phyloP scores from a whole-genome alignment of 2,888 invertebrate genomes.

The Bombylius discolor region DNA sequence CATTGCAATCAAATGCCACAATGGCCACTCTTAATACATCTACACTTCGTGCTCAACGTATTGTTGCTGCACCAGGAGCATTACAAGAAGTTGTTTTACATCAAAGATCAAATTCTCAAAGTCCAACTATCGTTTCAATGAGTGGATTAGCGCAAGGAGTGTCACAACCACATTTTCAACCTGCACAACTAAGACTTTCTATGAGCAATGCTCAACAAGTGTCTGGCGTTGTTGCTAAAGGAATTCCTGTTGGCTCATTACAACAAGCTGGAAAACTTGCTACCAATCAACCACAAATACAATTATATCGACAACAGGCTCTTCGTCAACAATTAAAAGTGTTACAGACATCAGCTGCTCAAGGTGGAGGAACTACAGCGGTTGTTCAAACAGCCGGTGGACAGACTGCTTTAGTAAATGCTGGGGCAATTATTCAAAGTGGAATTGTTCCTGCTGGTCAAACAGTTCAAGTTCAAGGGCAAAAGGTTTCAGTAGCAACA shows the following conservation, averaged over 20 bases:
- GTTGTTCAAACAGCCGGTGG: slow-evolving; percentile 31
- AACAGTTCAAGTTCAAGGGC: slow-evolving; percentile 32
- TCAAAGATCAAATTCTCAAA: slow-evolving; percentile 30
- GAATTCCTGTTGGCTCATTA: slow-evolving; percentile 30
- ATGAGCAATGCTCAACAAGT: slow-evolving; percentile 29
- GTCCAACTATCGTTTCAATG: slow-evolving; percentile 36
- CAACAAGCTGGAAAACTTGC: slow-evolving; percentile 29
- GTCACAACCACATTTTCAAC: slow-evolving; percentile 30
- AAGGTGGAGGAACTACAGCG: slow-evolving; percentile 19
- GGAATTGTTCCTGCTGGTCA: slow-evolving; percentile 27
- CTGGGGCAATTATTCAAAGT: slow-evolving; percentile 34
- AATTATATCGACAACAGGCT: slow-evolving; percentile 30
- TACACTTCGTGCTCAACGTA: slow-evolving; percentile 31
- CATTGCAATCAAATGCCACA: slow-evolving; percentile 26
- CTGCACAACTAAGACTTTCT: slow-evolving; percentile 30
- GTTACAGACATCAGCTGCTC: slow-evolving; percentile 16
- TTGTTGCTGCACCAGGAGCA: slow-evolving; percentile 29
- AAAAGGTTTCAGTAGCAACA: slow-evolving; percentile 33
- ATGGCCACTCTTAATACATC: slow-evolving; percentile 32
- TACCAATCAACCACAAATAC: slow-evolving; percentile 30
- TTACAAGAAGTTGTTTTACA: slow-evolving; percentile 34
- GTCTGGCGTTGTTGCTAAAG: slow-evolving; percentile 26
- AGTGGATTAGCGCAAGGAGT: slow-evolving; percentile 29
- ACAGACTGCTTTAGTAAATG: slow-evolving; percentile 26
- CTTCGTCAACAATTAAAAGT: slow-evolving; percentile 30